These are phyloP conservation scores for Panthera tigris DNA, from an alignment of 2,113 vertebrate species.

Conservation along the genomic window DNA sequence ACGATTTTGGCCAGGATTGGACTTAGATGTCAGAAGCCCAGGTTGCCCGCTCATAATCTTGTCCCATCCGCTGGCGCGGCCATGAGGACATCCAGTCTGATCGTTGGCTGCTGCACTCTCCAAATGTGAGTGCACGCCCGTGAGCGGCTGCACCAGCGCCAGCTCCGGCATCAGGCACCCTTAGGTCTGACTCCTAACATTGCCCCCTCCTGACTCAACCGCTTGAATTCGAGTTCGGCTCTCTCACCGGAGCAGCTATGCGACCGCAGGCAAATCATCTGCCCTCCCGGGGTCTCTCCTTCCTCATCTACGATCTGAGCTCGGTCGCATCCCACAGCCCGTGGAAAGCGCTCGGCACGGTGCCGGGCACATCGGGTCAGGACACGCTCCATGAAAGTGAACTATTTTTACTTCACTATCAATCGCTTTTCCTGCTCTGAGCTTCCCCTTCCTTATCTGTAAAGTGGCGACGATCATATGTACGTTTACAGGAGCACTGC, in stretches of 20 bases:
- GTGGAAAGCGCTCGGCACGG: neutral
- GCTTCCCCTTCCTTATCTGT: neutral
- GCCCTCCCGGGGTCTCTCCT: neutral
- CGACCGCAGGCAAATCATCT: neutral
- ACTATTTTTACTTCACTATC: neutral
- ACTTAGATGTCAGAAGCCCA: neutral
- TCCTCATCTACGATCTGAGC: neutral
- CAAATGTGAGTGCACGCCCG: neutral
- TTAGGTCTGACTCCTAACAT: neutral
- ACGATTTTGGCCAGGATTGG: neutral
- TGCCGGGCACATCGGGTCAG: neutral
- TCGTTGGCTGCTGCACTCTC: rapidly evolving
- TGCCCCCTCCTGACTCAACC: neutral
- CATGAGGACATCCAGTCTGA: neutral
- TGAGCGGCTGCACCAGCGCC: neutral
- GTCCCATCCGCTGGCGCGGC: neutral
- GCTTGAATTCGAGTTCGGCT: neutral
- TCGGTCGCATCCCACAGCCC: neutral
- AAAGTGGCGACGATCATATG: neutral
- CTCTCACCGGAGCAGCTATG: neutral
- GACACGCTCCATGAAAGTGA: neutral
- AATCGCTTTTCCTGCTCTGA: neutral
- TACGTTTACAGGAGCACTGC: neutral
- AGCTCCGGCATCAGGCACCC: neutral
- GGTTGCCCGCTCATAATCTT: neutral